Percentiles rank a stretch among this genome's conserved stretches.
Evolutionary conservation across 2,888 invertebrate genomes (phyloP).

Genomic region (Mechanitis mazaeus): DNA sequence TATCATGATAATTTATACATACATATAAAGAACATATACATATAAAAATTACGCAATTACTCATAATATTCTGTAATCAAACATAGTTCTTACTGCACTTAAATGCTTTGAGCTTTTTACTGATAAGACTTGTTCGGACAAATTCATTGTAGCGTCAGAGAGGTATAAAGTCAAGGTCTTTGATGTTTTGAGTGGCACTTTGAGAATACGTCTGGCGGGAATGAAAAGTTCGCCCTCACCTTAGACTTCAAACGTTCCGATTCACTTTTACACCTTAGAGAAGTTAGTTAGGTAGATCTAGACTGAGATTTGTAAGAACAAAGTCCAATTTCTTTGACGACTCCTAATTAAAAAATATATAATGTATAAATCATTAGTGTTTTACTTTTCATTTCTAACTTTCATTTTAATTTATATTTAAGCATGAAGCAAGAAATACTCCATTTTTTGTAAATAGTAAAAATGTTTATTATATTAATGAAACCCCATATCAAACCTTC

Average conservation of each 20-base stretch:
- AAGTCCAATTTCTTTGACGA: slow-evolving; percentile 30
- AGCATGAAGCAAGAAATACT: no score
- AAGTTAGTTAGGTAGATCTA: slow-evolving; percentile 37
- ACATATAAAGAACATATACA: no score
- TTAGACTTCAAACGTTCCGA: slow-evolving; percentile 61
- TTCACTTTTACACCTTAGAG: slow-evolving; percentile 67
- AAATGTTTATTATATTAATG: no score
- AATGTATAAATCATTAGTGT: slow-evolving; percentile 26
- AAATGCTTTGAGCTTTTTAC: slow-evolving; percentile 5
- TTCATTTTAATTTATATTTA: no score
- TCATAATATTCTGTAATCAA: neutral
- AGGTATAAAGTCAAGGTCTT: slow-evolving; percentile 40
- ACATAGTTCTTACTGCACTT: neutral
- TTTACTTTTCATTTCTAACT: slow-evolving; percentile 8
- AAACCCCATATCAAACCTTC: no score
- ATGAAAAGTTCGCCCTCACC: slow-evolving; percentile 51
- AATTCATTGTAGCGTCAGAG: slow-evolving; percentile 19
- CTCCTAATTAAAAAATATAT: slow-evolving; percentile 33
- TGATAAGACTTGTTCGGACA: slow-evolving; percentile 16
- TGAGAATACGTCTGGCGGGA: slow-evolving; percentile 53
- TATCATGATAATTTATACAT: neutral
- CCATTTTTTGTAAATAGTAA: no score
- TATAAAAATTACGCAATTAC: neutral
- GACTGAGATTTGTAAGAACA: slow-evolving; percentile 29
- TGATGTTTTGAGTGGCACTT: slow-evolving; percentile 65